phyloP scores from a whole-genome alignment of 2,888 invertebrate species.

The Aporophyla nigra region DNA sequence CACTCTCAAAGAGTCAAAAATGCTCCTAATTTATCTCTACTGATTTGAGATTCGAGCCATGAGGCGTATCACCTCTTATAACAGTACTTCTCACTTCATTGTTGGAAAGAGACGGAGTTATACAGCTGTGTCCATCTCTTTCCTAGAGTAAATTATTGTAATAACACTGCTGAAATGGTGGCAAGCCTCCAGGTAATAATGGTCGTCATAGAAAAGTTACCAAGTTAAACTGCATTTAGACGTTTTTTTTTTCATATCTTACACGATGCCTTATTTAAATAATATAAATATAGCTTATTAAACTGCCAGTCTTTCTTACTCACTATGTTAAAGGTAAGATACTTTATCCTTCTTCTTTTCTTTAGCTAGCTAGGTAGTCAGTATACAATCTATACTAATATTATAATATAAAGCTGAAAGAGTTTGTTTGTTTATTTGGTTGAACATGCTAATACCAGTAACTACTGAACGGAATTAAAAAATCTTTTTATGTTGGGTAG shows the following conservation, averaged over 20 bases:
- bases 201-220: background rate
- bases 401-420: too few species aligned
- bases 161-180: background rate
- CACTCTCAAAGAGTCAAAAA: background rate
- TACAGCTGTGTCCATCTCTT: background rate
- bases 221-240: background rate
- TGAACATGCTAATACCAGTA: too few species aligned
- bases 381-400: too few species aligned
- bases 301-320: too few species aligned
- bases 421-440: too few species aligned
- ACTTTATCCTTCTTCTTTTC: too few species aligned
- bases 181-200: background rate
- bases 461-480: too few species aligned
- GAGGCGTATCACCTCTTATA: background rate
- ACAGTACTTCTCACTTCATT: background rate
- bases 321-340: too few species aligned
- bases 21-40: background rate
- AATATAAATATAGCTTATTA: too few species aligned
- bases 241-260: background rate
- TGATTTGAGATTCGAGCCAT: background rate
- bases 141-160: background rate
- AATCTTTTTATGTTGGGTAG: too few species aligned
- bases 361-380: too few species aligned
- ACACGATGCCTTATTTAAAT: background rate
- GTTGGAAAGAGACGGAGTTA: background rate